Base-by-base conservation (phyloP, 2,888 invertebrate genomes). In the Chrysomela aeneicollis region DNA sequence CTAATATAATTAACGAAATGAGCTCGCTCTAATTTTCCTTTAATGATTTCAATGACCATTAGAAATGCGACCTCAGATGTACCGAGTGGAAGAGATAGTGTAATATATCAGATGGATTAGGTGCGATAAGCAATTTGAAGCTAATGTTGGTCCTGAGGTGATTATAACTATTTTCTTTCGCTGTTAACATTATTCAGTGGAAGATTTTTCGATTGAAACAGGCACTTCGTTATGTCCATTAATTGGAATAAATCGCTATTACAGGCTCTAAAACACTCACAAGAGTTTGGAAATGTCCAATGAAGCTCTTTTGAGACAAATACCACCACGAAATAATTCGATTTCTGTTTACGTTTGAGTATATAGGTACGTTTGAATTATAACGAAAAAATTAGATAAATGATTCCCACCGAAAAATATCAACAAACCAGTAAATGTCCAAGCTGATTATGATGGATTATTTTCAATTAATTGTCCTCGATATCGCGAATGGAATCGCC, bases 1-100 rank as follows among this genome's bases (percentile, higher is more conserved):
- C 52, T 49, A 61, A 54, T 59, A 61, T 57, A 65, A 65, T 65
- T 65, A 65, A 65, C 50, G 37, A 54, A 65, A 61, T 53, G 54
- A 59, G 58, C 58, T 15, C 52, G 65, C 61, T 61, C 61, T 61
- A 61, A 65, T 61, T 65, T 61, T 61, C 37, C 42, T 59, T 61
- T 65, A 65, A 65, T 54, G 65, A 61, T 53, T 53, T 49, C 58
- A 53, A 65, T 61, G 65, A 50, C 65, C 65, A 65, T 65, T 65
- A 65, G 61, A 65, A 65, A 65, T 59, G 65, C 59, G 54, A 65
- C 59, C 61, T 61, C 52, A 52, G 58, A 47, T 58, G 57, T 52
- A 53, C 60, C 51, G 51, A 61, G 55, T 64, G 47, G 65, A 50
- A 49, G 54, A 65, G 51, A 57, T 59, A 46, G 65, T 53, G 53